Evolutionary conservation across 2,888 invertebrate species (phyloP).

Genomic region (Cerceris ruficornis): DNA sequence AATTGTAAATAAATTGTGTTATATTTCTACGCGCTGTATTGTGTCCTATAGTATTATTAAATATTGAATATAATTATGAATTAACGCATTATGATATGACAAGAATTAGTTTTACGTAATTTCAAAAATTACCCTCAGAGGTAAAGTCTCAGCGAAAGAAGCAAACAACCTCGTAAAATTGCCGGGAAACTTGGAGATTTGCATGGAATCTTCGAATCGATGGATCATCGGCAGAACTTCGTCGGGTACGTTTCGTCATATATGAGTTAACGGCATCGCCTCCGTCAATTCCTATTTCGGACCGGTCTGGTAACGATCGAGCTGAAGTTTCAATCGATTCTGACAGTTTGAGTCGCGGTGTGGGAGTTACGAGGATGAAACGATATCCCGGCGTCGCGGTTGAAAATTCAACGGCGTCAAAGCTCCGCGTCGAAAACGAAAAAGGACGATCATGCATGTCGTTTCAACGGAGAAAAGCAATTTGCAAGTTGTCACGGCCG

Average conservation of each 20-base stretch:
- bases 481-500: constrained; percentile 57
- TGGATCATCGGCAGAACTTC: not conserved
- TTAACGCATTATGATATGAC: too few relatives aligned
- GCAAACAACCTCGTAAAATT: not conserved
- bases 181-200: constrained; percentile 15
- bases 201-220: not conserved
- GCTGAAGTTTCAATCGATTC: constrained; percentile 59
- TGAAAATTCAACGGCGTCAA: constrained; percentile 53
- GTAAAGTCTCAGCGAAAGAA: too few relatives aligned
- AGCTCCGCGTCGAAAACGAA: constrained; percentile 32
- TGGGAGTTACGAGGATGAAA: constrained; percentile 6
- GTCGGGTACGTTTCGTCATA: constrained; percentile 3
- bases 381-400: constrained; percentile 17
- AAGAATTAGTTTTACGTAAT: too few relatives aligned
- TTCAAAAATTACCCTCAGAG: too few relatives aligned
- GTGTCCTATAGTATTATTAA: too few relatives aligned
- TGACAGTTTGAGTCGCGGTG: constrained; percentile 43
- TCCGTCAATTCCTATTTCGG: constrained; percentile 31
- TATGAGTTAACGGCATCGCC: constrained; percentile 19
- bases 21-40: too few relatives aligned
- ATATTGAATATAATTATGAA: too few relatives aligned
- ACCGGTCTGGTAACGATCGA: constrained; percentile 35
- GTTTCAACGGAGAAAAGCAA: constrained; percentile 46
- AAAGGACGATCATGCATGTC: constrained; percentile 33
- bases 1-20: too few relatives aligned